Base-by-base conservation (phyloP, 2,113 vertebrate species). In the Nerophis ophidion region DNA sequence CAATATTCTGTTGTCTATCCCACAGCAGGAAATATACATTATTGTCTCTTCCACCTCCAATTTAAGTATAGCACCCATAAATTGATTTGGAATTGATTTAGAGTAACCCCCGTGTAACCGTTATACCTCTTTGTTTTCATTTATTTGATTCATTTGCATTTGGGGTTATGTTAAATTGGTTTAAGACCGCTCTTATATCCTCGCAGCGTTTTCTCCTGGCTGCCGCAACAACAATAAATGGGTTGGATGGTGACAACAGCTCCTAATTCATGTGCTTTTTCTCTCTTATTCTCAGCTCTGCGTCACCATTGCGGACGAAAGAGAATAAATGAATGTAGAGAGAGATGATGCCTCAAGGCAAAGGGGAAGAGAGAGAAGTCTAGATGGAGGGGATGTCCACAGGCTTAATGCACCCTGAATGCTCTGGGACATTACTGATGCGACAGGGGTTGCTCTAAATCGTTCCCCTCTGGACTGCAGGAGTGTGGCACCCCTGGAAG, bases 351-450 rank as follows among this genome's bases (percentile, higher is more conserved):
- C 54, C 16, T 50, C 19, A 7, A 42, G 35, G 36, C 47, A 48
- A 56, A 40, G 17, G 48, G 47, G 49, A 5, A 52, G 38, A 42
- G 57, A 48, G 54, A 50, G 48, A 65, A 62, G 65, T 71, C 36
- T 45, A 45, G 55, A 72, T 60, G 66, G 64, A 71, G 45, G 68
- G 40, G 65, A 58, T 58, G 77, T 76, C 67, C 61, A 69, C 53
- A 66, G 66, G 70, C 72, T 81, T 81, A 84, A 88, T 84, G 75
- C 80, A 75, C 64, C 79, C 80, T 77, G 80, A 85, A 79, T 40
- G 69, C 75, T 70, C 15, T 46, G 74, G 73, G 77, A 80, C 74
- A 80, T 85, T 81, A 88, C 64, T 34, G 12, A 81, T 68, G 73
- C 61, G 40, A 71, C 47, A 9, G 15, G 73, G 26, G 75, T 83